These are phyloP conservation scores for Pinna nobilis DNA, from an alignment of 1,140 invertebrate species.

Conservation along the genomic window DNA sequence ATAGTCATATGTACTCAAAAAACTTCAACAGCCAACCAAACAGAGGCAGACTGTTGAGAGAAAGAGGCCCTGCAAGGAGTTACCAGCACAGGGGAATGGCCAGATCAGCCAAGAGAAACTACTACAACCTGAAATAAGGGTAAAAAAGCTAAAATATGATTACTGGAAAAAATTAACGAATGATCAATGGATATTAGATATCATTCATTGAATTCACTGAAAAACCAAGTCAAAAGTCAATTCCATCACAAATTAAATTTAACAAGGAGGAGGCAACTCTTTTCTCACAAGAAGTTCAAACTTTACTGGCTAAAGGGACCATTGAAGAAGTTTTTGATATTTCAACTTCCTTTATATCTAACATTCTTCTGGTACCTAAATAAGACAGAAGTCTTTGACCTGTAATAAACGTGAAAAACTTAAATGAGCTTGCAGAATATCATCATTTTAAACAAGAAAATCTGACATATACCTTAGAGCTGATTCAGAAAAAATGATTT, in stretches of 20 bases:
- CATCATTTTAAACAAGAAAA: constrained; percentile 8
- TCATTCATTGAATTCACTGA: not conserved
- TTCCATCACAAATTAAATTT: not conserved
- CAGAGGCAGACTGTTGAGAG: no score
- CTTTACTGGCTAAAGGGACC: not conserved
- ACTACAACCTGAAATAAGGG: not conserved
- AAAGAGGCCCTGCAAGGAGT: no score
- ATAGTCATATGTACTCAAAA: not conserved
- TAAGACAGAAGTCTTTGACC: not conserved
- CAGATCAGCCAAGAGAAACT: not conserved
- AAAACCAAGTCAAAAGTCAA: not conserved
- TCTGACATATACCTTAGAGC: not conserved
- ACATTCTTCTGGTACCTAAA: not conserved
- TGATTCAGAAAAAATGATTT: no score
- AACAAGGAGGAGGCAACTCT: no score
- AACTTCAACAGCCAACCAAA: not conserved
- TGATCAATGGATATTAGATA: constrained; percentile 1
- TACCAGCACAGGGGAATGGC: no score
- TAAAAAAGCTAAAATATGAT: not conserved
- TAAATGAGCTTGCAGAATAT: no score
- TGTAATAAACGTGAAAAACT: not conserved
- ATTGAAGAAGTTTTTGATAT: not conserved
- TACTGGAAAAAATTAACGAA: not conserved
- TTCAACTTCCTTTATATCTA: not conserved
- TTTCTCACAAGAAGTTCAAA: not conserved